Conservation (phyloP, 2,888 invertebrate genomes). For the Dermolepida albohirtum region DNA sequence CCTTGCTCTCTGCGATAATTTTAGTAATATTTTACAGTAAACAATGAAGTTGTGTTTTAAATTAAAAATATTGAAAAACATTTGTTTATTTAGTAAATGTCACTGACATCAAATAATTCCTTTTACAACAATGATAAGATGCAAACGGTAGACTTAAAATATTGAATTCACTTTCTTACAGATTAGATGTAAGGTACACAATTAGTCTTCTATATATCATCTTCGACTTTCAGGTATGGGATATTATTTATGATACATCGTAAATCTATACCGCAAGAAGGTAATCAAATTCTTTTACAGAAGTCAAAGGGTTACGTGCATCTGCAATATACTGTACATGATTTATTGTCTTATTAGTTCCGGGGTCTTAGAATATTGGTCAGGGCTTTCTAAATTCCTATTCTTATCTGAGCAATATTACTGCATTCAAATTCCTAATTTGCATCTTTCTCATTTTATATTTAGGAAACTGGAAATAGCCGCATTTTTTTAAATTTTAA, state of each 20-base stretch:
- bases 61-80: too few species aligned
- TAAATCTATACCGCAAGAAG: constrained; percentile 44
- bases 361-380: constrained; percentile 41
- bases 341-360: constrained; percentile 46
- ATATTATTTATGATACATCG: constrained; percentile 43
- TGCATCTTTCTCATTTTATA: neutral
- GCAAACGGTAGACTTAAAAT: too few species aligned
- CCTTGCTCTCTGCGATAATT: too few species aligned
- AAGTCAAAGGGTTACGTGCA: constrained; percentile 52
- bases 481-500: too few species aligned
- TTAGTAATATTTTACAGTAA: too few species aligned
- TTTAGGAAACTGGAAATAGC: too few species aligned
- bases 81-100: too few species aligned
- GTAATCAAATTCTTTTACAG: constrained; percentile 45
- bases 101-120: too few species aligned
- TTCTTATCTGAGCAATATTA: neutral
- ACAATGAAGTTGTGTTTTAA: too few species aligned
- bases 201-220: constrained; percentile 35
- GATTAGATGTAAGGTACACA: neutral
- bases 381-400: constrained; percentile 16
- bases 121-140: too few species aligned
- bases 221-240: constrained; percentile 33
- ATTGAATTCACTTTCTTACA: too few species aligned
- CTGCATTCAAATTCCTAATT: neutral
- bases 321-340: constrained; percentile 41